Evolutionary conservation across 2,888 invertebrate species (phyloP).

Genomic region (Hirtodrosophila histrioides): DNA sequence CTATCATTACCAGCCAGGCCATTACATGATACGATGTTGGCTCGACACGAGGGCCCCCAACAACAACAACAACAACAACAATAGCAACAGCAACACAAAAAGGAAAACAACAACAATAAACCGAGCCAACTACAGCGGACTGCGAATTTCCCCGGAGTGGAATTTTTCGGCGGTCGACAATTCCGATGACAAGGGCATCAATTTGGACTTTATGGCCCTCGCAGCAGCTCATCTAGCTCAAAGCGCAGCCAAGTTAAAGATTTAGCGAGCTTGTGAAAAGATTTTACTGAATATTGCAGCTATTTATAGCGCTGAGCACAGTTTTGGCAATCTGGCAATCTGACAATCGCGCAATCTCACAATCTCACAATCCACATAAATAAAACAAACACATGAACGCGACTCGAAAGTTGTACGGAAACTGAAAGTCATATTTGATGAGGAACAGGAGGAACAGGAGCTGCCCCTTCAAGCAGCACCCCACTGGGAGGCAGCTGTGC

Average conservation of each 20-base stretch:
- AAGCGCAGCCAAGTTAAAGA: constrained; percentile 33
- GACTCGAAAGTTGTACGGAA: constrained; percentile 58
- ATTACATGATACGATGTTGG: constrained; percentile 27
- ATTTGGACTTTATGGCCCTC: constrained; percentile 44
- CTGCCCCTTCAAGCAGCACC: constrained; percentile 5
- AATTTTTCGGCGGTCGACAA: constrained; percentile 43
- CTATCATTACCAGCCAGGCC: constrained; percentile 8
- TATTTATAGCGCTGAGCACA: constrained; percentile 52
- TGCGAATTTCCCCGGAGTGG: constrained; percentile 74
- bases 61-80: constrained; percentile 32
- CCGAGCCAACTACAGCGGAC: constrained; percentile 26
- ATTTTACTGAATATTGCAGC: constrained; percentile 40
- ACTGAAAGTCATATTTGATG: constrained; percentile 80
- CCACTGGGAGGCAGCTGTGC: constrained; percentile 36
- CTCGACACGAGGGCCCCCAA: constrained; percentile 9
- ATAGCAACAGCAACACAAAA: constrained; percentile 35
- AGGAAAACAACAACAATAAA: constrained; percentile 29
- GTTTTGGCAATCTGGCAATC: constrained; percentile 3
- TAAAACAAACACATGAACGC: constrained; percentile 67
- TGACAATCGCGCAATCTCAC: constrained; percentile 19
- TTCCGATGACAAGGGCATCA: constrained; percentile 51
- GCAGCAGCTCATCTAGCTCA: constrained; percentile 7
- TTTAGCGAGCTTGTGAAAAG: constrained; percentile 41
- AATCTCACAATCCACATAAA: constrained; percentile 47
- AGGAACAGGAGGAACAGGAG: constrained; percentile 20